Conservation (phyloP, 2,113 vertebrate genomes). For the Meleagris gallopavo region DNA sequence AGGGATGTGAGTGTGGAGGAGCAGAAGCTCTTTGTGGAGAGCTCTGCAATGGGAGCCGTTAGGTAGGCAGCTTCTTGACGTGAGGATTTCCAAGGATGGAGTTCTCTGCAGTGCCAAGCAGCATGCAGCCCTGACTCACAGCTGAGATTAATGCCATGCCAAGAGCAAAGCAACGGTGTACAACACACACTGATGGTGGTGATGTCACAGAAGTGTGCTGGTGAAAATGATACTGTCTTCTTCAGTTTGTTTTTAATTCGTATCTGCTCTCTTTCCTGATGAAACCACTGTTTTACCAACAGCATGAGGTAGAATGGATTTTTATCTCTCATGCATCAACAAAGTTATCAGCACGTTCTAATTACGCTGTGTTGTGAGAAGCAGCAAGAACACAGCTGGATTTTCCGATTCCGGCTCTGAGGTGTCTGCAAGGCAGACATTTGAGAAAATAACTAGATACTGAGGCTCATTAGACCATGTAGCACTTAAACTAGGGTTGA, state of each 20-base stretch:
- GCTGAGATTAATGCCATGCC: neutral
- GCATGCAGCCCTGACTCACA: neutral
- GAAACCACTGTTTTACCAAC: conserved; percentile 51
- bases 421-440: conserved; percentile 50
- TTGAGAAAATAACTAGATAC: conserved; percentile 57
- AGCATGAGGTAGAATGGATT: conserved; percentile 58
- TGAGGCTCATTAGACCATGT: conserved; percentile 51
- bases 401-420: conserved; percentile 50
- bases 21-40: neutral
- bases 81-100: neutral
- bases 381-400: conserved; percentile 65
- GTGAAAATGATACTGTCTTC: neutral
- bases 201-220: neutral
- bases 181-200: neutral
- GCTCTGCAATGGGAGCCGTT: neutral
- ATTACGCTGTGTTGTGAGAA: conserved; percentile 63
- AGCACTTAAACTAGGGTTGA: conserved; percentile 50
- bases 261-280: conserved; percentile 51
- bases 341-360: conserved; percentile 67
- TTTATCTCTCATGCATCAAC: conserved; percentile 67
- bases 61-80: neutral
- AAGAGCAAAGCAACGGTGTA: neutral
- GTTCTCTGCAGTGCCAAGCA: neutral
- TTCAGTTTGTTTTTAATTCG: conserved; percentile 41
- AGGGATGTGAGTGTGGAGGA: neutral